Evolutionary conservation across 1,140 invertebrate species (phyloP).

Genomic region (Lethrus apterus): DNA sequence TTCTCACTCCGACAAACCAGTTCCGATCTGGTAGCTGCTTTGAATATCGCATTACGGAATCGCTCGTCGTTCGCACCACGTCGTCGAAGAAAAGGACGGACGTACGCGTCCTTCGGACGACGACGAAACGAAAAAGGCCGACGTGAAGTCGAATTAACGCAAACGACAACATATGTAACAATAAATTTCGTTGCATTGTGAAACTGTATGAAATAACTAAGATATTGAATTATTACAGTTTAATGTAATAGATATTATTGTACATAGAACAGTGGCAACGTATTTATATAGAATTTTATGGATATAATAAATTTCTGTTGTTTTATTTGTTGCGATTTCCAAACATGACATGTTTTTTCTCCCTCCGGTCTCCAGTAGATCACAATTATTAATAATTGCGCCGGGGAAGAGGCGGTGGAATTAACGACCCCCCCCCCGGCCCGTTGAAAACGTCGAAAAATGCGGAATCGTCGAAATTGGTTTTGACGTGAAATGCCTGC

Average conservation of each 20-base stretch:
- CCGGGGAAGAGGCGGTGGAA: no score
- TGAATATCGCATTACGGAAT: constrained; percentile 2
- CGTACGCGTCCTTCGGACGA: not conserved
- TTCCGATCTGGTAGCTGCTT: constrained; percentile 6
- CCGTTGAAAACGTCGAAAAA: no score
- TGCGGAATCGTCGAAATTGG: no score
- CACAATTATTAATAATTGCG: no score
- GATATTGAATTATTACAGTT: constrained; percentile 6
- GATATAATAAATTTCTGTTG: constrained; percentile 3
- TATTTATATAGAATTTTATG: constrained; percentile 6
- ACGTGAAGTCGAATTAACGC: no score
- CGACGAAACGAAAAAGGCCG: not conserved
- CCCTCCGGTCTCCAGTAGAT: no score
- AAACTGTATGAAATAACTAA: constrained; percentile 9
- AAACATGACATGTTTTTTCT: no score
- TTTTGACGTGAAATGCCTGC: no score
- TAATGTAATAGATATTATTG: not conserved
- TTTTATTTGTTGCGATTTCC: not conserved
- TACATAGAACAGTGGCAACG: not conserved
- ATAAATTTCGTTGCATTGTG: constrained; percentile 5
- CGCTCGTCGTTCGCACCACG: not conserved
- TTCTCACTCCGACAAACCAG: constrained; percentile 1
- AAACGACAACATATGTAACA: constrained; percentile 9
- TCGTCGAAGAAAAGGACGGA: not conserved
- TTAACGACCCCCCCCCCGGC: no score